A percentile compares a stretch with the other conserved stretches of the same genome.
Evolutionary conservation across 2,888 invertebrate genomes (phyloP).

Genomic region (Pristionchus fissidentatus): DNA sequence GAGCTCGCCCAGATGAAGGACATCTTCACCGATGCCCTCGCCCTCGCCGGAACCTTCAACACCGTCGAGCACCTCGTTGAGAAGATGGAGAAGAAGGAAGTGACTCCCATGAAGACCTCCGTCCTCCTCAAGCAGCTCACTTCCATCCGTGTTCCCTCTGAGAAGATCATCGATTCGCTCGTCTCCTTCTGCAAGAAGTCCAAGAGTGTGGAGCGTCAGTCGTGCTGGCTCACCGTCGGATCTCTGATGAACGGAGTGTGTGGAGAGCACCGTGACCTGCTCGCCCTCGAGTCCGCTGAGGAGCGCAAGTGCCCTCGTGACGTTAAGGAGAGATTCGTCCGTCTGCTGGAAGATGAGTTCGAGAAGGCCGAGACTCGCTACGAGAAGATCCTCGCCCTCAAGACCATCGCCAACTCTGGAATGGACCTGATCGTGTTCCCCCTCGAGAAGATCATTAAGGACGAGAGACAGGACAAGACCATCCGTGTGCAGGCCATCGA

Average conservation of each 20-base stretch:
- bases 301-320: conserved; percentile 49
- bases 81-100: conserved; percentile 54
- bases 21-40: conserved; percentile 65
- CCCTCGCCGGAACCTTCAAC: conserved; percentile 65
- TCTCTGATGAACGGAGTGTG: conserved; percentile 66
- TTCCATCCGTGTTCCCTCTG: conserved; percentile 52
- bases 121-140: conserved; percentile 50
- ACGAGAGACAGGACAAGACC: conserved; percentile 41
- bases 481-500: conserved; percentile 58
- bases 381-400: conserved; percentile 71
- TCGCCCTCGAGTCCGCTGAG: conserved; percentile 26
- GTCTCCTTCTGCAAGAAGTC: conserved; percentile 53
- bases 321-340: conserved; percentile 62
- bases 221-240: conserved; percentile 66
- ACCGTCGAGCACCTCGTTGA: conserved; percentile 59
- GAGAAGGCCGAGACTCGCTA: conserved; percentile 58
- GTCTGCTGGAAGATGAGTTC: conserved; percentile 55
- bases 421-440: conserved; percentile 55
- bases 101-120: conserved; percentile 45
- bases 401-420: conserved; percentile 73
- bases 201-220: conserved; percentile 60
- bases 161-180: conserved; percentile 50
- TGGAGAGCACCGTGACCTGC: conserved; percentile 55
- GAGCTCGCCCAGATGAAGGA: conserved; percentile 58
- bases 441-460: conserved; percentile 55